Conservation (phyloP, 2,888 invertebrate species). For the Callyntrura sp. region DNA sequence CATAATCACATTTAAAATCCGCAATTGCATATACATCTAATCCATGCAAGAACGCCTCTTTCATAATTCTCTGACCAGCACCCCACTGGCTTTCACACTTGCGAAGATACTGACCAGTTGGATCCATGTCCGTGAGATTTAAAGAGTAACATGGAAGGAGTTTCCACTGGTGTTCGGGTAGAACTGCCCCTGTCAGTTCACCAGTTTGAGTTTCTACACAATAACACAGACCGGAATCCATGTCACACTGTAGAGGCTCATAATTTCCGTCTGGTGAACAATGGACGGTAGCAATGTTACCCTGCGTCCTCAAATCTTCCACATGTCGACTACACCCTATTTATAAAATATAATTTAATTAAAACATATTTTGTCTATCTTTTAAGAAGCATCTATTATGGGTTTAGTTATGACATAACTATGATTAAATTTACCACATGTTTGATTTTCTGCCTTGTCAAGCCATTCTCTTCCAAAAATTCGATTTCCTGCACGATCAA, state of each 20-base stretch:
- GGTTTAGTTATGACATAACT: too few relatives aligned
- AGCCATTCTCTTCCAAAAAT: constrained; percentile 79
- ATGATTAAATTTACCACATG: constrained; percentile 83
- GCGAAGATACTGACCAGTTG: constrained; percentile 75
- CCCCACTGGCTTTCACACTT: constrained; percentile 81
- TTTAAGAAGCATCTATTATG: too few relatives aligned
- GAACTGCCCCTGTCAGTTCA: constrained; percentile 76
- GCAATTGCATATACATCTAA: constrained; percentile 29
- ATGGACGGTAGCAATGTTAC: constrained; percentile 80
- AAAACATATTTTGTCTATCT: too few relatives aligned
- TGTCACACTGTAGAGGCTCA: constrained; percentile 83
- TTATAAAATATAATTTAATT: background rate
- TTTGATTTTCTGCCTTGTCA: constrained; percentile 72
- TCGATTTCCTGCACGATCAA: constrained; percentile 73
- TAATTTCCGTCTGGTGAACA: constrained; percentile 83
- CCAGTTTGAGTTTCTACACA: constrained; percentile 83
- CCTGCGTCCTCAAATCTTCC: constrained; percentile 67
- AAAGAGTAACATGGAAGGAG: constrained; percentile 81
- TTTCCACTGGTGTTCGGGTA: constrained; percentile 82
- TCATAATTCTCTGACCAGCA: constrained; percentile 57
- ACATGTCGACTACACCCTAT: constrained; percentile 81
- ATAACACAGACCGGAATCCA: constrained; percentile 83
- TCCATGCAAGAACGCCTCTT: constrained; percentile 80
- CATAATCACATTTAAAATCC: constrained; percentile 78
- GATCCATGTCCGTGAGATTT: constrained; percentile 54